Base-by-base conservation (phyloP, 2,113 vertebrate species). In the Chamaetylas fuelleborni region DNA sequence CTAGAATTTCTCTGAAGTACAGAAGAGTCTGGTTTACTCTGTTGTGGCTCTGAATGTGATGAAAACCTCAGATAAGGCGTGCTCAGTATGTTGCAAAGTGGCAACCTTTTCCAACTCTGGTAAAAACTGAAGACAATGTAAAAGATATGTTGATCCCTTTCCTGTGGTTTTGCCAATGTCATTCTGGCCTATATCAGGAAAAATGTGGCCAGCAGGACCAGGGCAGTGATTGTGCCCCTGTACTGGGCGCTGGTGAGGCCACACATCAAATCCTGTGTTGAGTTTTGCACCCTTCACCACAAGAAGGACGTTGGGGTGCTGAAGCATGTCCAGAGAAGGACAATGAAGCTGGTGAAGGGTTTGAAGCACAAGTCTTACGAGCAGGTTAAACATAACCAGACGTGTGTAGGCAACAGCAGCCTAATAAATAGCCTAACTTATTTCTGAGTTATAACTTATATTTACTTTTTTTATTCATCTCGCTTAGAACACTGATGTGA, bases 371-470 rank as follows among this genome's bases (percentile, higher is more conserved):
- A 36, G 17, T 47, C 33, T 22, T 45, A 25, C 11, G 29, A 93
- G 58, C 43, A 86, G 23, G 13, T 87, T 81, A 91, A 89, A 77
- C 26, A 43, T 50, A 91, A 56, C 16, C n/a, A 83, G 38, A 88
- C 1, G 11, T 61, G 14, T 67, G 38, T 69, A 70, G 64, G 64
- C 84, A 95, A 81, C 57, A 91, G 71, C 43, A 70, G 64, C 66
- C 71, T 96, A 93, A 96, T 94, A 96, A 96, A 85, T 83, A 81
- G 54, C 29, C 50, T 83, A 81, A 91, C 79, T 87, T 87, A 54
- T 6, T 20, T 57, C 70, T 57, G 66, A 86, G 29, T 47, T 19
- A 96, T 89, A 53, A 29, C 16, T 53, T 53, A 65, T 64, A 60
- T 89, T 66, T 64, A 45, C 80, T 38, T 62, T 61, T 45, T 48